phyloP scores from a whole-genome alignment of 2,888 invertebrate genomes.

The Blastobasis adustella region DNA sequence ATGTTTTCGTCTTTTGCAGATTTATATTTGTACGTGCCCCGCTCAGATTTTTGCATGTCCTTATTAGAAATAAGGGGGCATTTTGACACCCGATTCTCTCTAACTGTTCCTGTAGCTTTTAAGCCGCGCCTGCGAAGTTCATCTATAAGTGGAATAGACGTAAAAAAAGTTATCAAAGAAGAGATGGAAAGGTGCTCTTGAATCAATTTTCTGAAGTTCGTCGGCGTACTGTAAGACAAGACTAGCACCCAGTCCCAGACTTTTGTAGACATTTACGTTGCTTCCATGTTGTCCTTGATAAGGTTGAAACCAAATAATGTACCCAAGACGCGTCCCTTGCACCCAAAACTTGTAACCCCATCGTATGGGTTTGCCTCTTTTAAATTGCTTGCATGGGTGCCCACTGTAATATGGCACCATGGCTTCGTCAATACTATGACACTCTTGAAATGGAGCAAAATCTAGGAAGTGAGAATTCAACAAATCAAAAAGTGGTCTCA shows the following conservation, averaged over 20 bases:
- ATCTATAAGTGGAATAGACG: background rate
- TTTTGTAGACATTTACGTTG: background rate
- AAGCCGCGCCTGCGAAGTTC: background rate
- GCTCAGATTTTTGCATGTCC: background rate
- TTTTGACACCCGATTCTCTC: background rate
- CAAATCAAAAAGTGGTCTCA: background rate
- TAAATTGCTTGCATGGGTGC: background rate
- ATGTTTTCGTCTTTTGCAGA: background rate
- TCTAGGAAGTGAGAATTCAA: background rate
- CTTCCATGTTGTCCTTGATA: background rate
- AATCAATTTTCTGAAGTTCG: background rate
- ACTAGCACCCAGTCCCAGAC: conserved; percentile 2
- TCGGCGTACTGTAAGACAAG: conserved; percentile 5
- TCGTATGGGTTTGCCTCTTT: background rate
- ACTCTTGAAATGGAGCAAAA: background rate
- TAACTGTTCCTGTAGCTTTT: background rate
- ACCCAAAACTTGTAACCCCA: conserved; percentile 1
- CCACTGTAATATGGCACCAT: conserved; percentile 1
- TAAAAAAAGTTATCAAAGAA: background rate
- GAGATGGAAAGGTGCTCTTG: background rate
- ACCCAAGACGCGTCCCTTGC: background rate
- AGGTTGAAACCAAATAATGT: background rate
- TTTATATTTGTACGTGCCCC: background rate
- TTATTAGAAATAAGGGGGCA: background rate
- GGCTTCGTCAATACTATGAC: background rate